Evolutionary conservation across 2,113 vertebrate species (phyloP).

Genomic region (Perccottus glenii): DNA sequence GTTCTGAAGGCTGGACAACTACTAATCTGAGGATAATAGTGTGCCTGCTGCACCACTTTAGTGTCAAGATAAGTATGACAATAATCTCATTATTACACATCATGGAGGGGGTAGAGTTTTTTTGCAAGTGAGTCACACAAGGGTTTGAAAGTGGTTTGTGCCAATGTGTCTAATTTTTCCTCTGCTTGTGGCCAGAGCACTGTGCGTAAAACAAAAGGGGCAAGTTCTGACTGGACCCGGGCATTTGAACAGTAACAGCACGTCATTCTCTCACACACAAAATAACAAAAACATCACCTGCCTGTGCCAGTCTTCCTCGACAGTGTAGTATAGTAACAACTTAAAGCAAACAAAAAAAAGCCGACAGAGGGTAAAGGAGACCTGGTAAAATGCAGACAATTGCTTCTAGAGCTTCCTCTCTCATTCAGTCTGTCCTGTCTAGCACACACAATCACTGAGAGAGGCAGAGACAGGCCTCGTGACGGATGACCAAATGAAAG

Average conservation of each 20-base stretch:
- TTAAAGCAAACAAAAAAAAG: constrained; percentile 34
- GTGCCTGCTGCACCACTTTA: neutral
- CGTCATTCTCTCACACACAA: constrained; percentile 11
- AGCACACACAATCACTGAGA: neutral
- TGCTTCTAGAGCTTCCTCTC: constrained; percentile 46
- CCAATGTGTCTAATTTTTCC: neutral
- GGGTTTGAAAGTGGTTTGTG: constrained; percentile 35
- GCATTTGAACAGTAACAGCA: constrained; percentile 20
- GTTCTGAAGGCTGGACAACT: constrained; percentile 5
- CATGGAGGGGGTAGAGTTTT: neutral
- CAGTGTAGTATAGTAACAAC: constrained; percentile 40
- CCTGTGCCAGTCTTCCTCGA: constrained; percentile 58
- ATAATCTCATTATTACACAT: constrained; percentile 6
- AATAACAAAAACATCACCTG: constrained; percentile 30
- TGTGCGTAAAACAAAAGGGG: constrained; percentile 48
- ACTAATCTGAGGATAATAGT: constrained; percentile 7
- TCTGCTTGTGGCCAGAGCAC: neutral
- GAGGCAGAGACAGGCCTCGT: constrained; percentile 24
- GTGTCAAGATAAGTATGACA: neutral
- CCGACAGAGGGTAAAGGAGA: constrained; percentile 27
- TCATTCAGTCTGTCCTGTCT: constrained; percentile 1
- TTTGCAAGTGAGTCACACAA: constrained; percentile 10
- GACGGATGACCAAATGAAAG: constrained; percentile 55
- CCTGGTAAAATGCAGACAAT: constrained; percentile 30
- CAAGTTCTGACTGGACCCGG: constrained; percentile 33